Percentiles rank a stretch among this genome's conserved stretches.
phyloP scores from a whole-genome alignment of 2,113 vertebrate genomes.

The Origma solitaria region DNA sequence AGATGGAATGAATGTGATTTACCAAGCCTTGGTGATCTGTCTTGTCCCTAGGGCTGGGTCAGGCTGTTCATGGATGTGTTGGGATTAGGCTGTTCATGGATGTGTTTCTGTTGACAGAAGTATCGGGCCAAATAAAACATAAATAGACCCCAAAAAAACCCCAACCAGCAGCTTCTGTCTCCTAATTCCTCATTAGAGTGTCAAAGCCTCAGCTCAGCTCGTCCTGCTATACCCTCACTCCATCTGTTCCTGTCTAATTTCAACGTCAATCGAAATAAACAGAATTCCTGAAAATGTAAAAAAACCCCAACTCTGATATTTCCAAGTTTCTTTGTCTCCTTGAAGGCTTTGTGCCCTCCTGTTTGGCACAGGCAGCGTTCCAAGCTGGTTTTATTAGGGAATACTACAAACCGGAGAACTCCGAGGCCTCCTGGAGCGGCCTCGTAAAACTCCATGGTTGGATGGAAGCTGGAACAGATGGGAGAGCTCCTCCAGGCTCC shows the following conservation, averaged over 20 bases:
- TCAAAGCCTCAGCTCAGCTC: neutral
- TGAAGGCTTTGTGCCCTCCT: conserved; percentile 24
- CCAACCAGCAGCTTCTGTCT: neutral
- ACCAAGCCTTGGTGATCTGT: neutral
- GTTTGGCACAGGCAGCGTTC: conserved; percentile 42
- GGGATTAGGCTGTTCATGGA: neutral
- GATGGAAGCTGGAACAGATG: conserved; percentile 70
- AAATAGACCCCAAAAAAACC: neutral
- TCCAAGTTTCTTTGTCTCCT: conserved; percentile 41
- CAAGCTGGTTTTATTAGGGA: conserved; percentile 56
- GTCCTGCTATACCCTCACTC: neutral
- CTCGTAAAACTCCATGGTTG: conserved; percentile 58
- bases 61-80: neutral
- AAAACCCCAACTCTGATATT: neutral
- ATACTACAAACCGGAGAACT: conserved; percentile 56
- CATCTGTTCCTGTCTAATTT: conserved; percentile 32
- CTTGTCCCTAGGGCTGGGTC: neutral
- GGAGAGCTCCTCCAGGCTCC: conserved; percentile 56
- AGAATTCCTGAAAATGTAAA: conserved; percentile 9
- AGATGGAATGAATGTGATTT: neutral
- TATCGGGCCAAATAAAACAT: neutral
- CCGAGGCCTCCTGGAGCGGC: conserved; percentile 57
- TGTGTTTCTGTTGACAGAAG: neutral
- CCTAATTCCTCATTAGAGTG: neutral
- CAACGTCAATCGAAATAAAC: conserved; percentile 11